Evolutionary conservation across 2,797 vertebrate species (phyloP).

Genomic region (Coilia nasus): DNA sequence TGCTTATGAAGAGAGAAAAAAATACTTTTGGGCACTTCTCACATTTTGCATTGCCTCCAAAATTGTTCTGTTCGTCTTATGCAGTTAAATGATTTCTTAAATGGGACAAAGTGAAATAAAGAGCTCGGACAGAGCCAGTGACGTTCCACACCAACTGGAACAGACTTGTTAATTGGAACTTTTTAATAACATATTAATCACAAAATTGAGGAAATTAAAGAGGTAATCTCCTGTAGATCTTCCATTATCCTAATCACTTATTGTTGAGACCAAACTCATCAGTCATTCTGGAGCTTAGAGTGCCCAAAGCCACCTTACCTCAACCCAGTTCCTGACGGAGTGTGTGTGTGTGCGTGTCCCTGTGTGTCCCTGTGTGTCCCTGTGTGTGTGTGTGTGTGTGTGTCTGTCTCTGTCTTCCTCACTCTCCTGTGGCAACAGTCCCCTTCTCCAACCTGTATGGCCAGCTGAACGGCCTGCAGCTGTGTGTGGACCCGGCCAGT

Average conservation of each 20-base stretch:
- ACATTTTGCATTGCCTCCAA: neutral
- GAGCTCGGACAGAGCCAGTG: neutral
- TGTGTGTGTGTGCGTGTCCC: too few relatives aligned
- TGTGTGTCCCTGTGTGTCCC: neutral
- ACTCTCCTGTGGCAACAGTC: slow-evolving; percentile 65
- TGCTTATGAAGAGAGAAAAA: too few relatives aligned
- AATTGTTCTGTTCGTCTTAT: neutral
- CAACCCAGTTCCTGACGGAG: neutral
- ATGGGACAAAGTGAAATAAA: too few relatives aligned
- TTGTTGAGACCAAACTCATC: neutral
- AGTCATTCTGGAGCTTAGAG: neutral
- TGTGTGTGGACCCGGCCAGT: slow-evolving; percentile 86
- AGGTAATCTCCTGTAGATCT: neutral
- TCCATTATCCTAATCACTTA: neutral
- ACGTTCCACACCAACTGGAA: neutral
- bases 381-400: neutral
- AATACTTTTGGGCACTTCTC: too few relatives aligned
- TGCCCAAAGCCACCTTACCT: neutral
- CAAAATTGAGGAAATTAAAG: neutral
- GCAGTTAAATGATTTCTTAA: neutral
- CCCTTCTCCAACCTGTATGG: slow-evolving; percentile 90
- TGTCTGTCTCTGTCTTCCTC: neutral
- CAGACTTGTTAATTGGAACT: neutral
- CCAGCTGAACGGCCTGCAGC: slow-evolving; percentile 88
- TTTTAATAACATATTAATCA: neutral